phyloP scores from a whole-genome alignment of 2,888 invertebrate species.

The Sturmia bella region DNA sequence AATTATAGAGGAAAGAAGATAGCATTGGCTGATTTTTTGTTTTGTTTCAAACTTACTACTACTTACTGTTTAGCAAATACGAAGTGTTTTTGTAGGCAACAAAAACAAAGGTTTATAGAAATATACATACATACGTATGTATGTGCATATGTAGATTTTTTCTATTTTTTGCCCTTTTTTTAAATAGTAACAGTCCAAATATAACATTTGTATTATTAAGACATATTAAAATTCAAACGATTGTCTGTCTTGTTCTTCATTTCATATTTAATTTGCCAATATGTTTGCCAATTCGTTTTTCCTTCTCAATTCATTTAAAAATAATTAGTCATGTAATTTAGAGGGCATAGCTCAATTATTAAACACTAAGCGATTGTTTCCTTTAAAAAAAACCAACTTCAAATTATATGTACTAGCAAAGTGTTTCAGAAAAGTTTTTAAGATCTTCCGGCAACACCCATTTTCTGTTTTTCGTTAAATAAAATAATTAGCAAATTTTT shows the following conservation, averaged over 20 bases:
- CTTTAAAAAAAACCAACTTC: background rate
- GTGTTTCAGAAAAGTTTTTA: conserved; percentile 9
- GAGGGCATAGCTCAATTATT: conserved; percentile 49
- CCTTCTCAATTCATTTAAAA: conserved; percentile 51
- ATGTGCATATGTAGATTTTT: too few species aligned
- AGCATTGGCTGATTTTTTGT: conserved; percentile 37
- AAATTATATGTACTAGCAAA: background rate
- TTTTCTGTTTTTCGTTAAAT: conserved; percentile 1
- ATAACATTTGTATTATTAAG: background rate
- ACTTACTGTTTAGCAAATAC: conserved; percentile 33
- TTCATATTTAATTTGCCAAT: background rate
- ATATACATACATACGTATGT: too few species aligned
- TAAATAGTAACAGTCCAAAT: background rate
- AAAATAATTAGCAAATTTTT: background rate
- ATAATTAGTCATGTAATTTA: conserved; percentile 66
- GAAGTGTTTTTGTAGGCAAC: background rate
- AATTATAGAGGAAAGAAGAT: conserved; percentile 37
- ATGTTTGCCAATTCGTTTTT: conserved; percentile 7
- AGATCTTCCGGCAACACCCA: conserved; percentile 65
- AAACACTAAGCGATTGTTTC: conserved; percentile 7
- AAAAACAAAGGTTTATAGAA: too few species aligned
- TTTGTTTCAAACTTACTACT: conserved; percentile 39
- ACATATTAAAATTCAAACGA: background rate
- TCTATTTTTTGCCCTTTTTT: too few species aligned
- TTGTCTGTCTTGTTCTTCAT: background rate